Conservation (phyloP, 2,113 vertebrate species). For the Peromyscus californicus region DNA sequence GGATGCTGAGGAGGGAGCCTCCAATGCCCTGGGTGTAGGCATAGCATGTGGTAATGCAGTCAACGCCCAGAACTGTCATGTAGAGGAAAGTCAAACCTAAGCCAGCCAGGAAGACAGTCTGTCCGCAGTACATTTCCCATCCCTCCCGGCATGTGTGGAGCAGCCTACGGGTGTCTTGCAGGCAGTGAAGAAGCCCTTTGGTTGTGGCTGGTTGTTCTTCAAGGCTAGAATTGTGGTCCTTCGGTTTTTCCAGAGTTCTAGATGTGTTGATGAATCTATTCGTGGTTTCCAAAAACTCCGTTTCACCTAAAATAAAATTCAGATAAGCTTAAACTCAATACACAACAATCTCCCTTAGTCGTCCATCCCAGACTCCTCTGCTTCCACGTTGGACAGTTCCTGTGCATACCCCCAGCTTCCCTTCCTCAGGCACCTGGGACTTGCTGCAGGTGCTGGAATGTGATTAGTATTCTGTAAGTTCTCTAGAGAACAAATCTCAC, state of each 20-base stretch:
- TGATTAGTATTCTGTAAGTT: neutral
- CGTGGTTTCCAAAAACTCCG: slow-evolving; percentile 52
- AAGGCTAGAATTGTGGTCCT: neutral
- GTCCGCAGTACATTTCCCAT: slow-evolving; percentile 89
- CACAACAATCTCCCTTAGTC: neutral
- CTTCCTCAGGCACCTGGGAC: neutral
- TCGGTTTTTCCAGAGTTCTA: slow-evolving; percentile 34
- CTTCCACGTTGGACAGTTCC: neutral
- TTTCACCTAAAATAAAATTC: slow-evolving; percentile 72
- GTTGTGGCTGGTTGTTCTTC: slow-evolving; percentile 31
- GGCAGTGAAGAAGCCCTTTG: slow-evolving; percentile 80
- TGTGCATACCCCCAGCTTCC: neutral
- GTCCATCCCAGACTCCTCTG: neutral
- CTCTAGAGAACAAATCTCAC: neutral
- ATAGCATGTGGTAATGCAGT: slow-evolving; percentile 91
- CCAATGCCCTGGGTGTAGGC: slow-evolving; percentile 90
- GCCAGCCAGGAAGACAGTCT: slow-evolving; percentile 89
- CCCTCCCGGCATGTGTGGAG: slow-evolving; percentile 86
- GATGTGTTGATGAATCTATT: slow-evolving; percentile 47
- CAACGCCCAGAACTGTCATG: slow-evolving; percentile 90
- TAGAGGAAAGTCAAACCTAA: slow-evolving; percentile 91
- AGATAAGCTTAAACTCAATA: neutral
- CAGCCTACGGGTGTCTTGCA: slow-evolving; percentile 82
- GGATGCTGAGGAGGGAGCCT: slow-evolving; percentile 91
- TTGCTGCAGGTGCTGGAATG: neutral